Base-by-base conservation (phyloP, 1,140 invertebrate species). In the Pogonomyrmex californicus region DNA sequence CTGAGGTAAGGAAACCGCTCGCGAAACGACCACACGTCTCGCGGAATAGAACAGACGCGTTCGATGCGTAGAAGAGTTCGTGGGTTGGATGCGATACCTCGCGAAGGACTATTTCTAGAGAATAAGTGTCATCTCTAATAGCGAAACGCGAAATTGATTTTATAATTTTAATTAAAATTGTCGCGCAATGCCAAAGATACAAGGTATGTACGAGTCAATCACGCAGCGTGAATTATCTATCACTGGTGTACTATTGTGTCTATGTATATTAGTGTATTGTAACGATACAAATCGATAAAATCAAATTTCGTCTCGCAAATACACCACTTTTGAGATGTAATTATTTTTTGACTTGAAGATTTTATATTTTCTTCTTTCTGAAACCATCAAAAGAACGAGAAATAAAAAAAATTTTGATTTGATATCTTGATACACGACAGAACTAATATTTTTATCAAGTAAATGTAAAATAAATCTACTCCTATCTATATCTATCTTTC, bases 1-100 rank as follows among this genome's bases (percentile, higher is more conserved):
- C 1, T 23, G 30, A 87, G 85, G 89, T 79, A 87, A 90, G 88
- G 2, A 23, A 73, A 23, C 33, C 63, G 5, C 2, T 66, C 30
- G 17, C 14, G 12, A 75, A 63, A 17, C 49, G 10, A 60, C 7
- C 10, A 10, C 12, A 30, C 12, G 0, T 47, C 58, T 77, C 30
- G 54, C 14, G 23, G 12, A n/a, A n/a, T n/a, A 23, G 0, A n/a
- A 14, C 10, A 30, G 30, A 12, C n/a, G 3, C 41, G n/a, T 77
- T 33, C 23, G 41, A 23, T 23, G 9, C 36, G 1, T n/a, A 4
- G 9, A 76, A 23, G 10, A 68, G 17, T 10, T 81, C 30, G 51
- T 10, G 23, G 36, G 36, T 66, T 68, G 0, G 56, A 36, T 36
- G 47, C n/a, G 9, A 56, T 6, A 60, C 1, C 54, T 76, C 47